Conservation (phyloP, 2,797 vertebrate genomes). For the Poecilia velifera region DNA sequence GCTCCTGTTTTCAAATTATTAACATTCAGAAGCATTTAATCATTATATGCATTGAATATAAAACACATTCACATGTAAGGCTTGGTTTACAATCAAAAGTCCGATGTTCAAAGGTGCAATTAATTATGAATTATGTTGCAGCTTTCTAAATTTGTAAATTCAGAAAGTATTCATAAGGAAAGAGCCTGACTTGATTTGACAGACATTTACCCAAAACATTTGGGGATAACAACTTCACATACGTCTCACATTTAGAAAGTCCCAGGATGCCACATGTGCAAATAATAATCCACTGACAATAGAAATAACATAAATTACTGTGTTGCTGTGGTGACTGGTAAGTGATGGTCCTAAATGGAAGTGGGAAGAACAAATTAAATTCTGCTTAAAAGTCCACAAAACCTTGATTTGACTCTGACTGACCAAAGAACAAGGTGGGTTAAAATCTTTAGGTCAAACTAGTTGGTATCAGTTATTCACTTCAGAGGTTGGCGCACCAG, state of each 20-base stretch:
- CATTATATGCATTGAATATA: not conserved
- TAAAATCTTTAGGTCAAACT: not conserved
- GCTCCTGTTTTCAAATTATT: not conserved
- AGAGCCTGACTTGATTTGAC: not conserved
- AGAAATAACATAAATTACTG: not conserved
- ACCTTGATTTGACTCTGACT: not conserved
- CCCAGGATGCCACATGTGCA: not conserved
- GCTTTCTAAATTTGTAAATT: not conserved
- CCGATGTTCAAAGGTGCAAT: not conserved
- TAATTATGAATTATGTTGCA: not conserved
- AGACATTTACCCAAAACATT: too few species aligned
- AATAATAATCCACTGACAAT: not conserved
- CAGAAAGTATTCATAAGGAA: not conserved
- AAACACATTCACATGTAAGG: not conserved
- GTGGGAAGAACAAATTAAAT: not conserved
- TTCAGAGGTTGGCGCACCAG: not conserved
- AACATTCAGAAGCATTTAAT: not conserved
- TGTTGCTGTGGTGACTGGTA: not conserved
- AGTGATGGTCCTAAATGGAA: not conserved
- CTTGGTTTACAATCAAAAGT: not conserved
- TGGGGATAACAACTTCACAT: not conserved
- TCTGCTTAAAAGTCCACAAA: not conserved
- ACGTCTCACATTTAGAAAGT: not conserved
- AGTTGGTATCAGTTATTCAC: not conserved
- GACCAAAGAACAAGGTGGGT: not conserved